Evolutionary conservation across 2,888 invertebrate species (phyloP).

Genomic region (Aphrophora alni): DNA sequence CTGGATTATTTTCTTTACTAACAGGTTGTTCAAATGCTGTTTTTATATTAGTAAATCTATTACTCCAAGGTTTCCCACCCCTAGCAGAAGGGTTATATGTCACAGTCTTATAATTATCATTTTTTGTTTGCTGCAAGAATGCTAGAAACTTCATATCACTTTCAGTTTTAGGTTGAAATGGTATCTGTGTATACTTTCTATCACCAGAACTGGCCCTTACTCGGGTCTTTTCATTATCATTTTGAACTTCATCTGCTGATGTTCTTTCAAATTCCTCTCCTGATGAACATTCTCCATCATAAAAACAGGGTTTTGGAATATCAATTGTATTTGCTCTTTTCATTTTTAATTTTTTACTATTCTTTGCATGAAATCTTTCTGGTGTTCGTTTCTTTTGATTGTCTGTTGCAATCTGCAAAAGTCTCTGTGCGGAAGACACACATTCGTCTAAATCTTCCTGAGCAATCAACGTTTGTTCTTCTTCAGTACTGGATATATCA

Average conservation of each 20-base stretch:
- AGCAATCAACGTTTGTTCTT: constrained; percentile 42
- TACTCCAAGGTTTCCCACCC: constrained; percentile 75
- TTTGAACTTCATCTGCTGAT: constrained; percentile 48
- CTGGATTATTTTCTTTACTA: constrained; percentile 14
- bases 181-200: constrained; percentile 61
- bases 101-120: constrained; percentile 53
- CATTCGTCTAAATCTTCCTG: constrained; percentile 35
- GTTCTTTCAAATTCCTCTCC: constrained; percentile 60
- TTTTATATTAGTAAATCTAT: constrained; percentile 82
- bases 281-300: constrained; percentile 55
- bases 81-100: constrained; percentile 54
- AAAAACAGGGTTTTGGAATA: constrained; percentile 71
- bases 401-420: constrained; percentile 51
- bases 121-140: constrained; percentile 73
- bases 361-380: constrained; percentile 48
- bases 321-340: constrained; percentile 90
- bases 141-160: constrained; percentile 85
- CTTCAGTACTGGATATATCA: constrained; percentile 50
- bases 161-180: constrained; percentile 81
- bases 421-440: constrained; percentile 50
- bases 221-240: constrained; percentile 13
- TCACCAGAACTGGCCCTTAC: constrained; percentile 52
- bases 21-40: constrained; percentile 73
- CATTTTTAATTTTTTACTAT: constrained; percentile 75
- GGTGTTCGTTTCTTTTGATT: constrained; percentile 44